Base-by-base conservation (phyloP, 2,888 invertebrate species). In the Glaucopsyche alexis region DNA sequence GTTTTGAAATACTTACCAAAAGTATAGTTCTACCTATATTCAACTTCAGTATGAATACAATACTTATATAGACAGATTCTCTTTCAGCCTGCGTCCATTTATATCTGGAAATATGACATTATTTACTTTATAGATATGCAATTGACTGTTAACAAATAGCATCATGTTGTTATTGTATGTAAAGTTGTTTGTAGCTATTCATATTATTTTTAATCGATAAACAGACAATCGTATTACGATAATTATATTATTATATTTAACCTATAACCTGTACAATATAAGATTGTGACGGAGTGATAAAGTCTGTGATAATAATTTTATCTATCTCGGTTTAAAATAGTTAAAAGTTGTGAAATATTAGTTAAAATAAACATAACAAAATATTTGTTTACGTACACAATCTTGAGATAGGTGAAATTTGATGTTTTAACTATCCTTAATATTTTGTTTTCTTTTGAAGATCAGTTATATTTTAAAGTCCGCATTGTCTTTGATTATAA, bases 241-340 rank as follows among this genome's bases (percentile, higher is more conserved):
- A 14, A 50, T n/a, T n/a, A 50, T 14, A 50, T 4, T 40, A 40
- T 65, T 65, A 40, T 65, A 65, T 40, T 14, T 65, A 65, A 65
- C 40, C 65, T 65, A 7, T 40, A 40, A 65, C 65, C 65, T 65
- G 38, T 14, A 40, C n/a, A 40, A 40, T 65, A 40, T 65, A 65
- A 65, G 65, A 40, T 65, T 65, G 40, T 40, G 65, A 65, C 65
- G 38, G 1, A 14, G 2, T 14, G 65, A 65, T 65, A 65, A 65
- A 65, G 9, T 16, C 14, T 38, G 7, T 65, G 40, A 64, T 64
- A 29, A 65, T 40, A 52, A 52, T 16, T 16, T 52, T 52, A 55
- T 55, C n/a, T 55, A 55, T 19, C 55, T 55, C 16, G 52, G 19
- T 55, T 55, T 55, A 55, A 19, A 55, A 55, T 9, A 55, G 55